Conservation (phyloP, 2,888 invertebrate species). For the Erynnis tages region DNA sequence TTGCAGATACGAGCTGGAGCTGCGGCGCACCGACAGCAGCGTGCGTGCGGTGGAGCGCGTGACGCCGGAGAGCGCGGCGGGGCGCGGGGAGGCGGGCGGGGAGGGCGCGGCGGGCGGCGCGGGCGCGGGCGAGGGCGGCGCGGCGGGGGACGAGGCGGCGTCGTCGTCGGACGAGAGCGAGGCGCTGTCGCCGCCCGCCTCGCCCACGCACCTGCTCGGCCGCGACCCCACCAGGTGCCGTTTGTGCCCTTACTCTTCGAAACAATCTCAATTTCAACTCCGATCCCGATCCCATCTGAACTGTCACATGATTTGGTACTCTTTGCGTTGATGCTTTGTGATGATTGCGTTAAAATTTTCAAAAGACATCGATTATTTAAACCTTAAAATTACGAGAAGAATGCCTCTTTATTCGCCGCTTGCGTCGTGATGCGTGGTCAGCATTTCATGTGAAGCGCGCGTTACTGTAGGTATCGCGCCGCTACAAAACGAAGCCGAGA, state of each 20-base stretch:
- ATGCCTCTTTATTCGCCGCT: too few species aligned
- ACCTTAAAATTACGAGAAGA: too few species aligned
- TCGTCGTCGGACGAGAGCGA: conserved; percentile 63
- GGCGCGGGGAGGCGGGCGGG: conserved; percentile 24
- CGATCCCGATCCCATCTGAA: too few species aligned
- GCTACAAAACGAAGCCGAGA: too few species aligned
- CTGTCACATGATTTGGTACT: too few species aligned
- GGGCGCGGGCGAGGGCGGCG: conserved; percentile 27
- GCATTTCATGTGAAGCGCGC: too few species aligned
- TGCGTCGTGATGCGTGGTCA: too few species aligned
- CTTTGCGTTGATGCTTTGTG: too few species aligned
- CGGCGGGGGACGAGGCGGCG: conserved; percentile 27
- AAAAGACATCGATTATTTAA: too few species aligned
- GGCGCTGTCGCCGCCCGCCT: conserved; percentile 68
- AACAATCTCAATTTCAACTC: neutral
- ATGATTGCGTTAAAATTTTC: too few species aligned
- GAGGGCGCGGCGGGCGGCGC: conserved; percentile 26
- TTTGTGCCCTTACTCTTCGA: too few species aligned
- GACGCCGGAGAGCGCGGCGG: conserved; percentile 27
- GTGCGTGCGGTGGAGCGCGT: conserved; percentile 6
- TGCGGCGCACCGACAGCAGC: conserved; percentile 28
- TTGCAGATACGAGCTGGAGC: conserved; percentile 33
- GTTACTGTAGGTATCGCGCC: too few species aligned
- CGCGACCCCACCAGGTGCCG: conserved; percentile 52
- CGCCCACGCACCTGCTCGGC: conserved; percentile 54